Percentiles rank a stretch among this genome's conserved stretches.
Conservation (phyloP, 35 echinoderm and acorn worm genomes). For the Chiridota heheva region DNA sequence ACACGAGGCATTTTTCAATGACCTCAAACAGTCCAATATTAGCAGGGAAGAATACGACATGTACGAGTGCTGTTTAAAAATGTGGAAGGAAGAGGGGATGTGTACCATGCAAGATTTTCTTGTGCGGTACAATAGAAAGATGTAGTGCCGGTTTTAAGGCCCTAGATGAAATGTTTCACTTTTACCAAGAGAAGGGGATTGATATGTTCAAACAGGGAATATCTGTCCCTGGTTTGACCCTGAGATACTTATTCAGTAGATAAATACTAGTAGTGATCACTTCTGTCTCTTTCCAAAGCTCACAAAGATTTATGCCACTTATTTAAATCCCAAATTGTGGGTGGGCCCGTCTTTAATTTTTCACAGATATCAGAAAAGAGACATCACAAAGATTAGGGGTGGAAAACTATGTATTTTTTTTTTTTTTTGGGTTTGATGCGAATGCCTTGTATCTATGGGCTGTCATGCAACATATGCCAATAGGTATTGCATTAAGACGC, state of each 20-base stretch:
- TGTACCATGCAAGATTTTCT: constrained; percentile 38
- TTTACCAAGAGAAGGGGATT: constrained; percentile 39
- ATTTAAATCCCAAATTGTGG: constrained; percentile 20
- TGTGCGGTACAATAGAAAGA: constrained; percentile 63
- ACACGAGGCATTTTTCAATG: constrained; percentile 45
- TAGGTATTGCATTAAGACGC: too few relatives aligned
- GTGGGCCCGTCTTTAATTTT: constrained; percentile 2
- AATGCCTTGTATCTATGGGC: too few relatives aligned
- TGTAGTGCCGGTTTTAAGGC: constrained; percentile 44
- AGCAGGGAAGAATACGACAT: constrained; percentile 39
- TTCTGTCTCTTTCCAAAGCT: constrained; percentile 37
- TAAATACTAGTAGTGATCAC: not conserved
- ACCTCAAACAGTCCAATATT: constrained; percentile 36
- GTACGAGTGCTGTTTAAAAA: constrained; percentile 48
- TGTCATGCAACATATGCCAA: too few relatives aligned
- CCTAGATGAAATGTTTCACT: constrained; percentile 47
- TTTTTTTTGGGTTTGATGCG: too few relatives aligned
- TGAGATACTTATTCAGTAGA: constrained; percentile 39
- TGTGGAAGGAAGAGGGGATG: constrained; percentile 33
- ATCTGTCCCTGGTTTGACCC: constrained; percentile 50
- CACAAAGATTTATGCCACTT: constrained; percentile 46
- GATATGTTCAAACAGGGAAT: constrained; percentile 66
- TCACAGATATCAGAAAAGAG: constrained; percentile 30
- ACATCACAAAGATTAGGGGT: constrained; percentile 38
- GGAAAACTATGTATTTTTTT: constrained; percentile 36